Evolutionary conservation across 2,888 invertebrate genomes (phyloP).

Genomic region (Watsonalla cultraria): DNA sequence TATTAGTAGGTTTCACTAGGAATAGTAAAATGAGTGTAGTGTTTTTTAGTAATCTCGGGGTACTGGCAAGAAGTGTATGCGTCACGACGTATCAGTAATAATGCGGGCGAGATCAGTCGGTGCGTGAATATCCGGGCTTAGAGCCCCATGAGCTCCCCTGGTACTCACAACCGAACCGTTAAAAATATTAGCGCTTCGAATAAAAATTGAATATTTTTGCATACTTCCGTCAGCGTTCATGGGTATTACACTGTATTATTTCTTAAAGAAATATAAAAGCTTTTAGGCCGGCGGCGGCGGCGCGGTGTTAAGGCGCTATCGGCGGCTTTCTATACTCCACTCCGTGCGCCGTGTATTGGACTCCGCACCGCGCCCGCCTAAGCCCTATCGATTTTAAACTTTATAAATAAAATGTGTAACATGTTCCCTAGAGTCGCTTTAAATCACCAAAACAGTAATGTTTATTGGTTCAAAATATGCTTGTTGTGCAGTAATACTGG

Average conservation of each 20-base stretch:
- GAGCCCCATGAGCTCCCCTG: conserved; percentile 46
- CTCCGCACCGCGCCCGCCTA: conserved; percentile 33
- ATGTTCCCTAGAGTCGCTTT: background rate
- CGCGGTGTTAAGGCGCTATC: conserved; percentile 61
- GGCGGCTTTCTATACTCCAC: conserved; percentile 44
- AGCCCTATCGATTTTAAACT: conserved; percentile 63
- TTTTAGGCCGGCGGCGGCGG: conserved; percentile 63
- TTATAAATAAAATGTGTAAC: conserved; percentile 11
- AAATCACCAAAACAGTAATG: no score
- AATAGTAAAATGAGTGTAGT: no score
- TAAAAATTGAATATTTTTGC: conserved; percentile 75
- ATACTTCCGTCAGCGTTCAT: conserved; percentile 48
- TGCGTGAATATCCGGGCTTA: conserved; percentile 66
- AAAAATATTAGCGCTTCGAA: conserved; percentile 60
- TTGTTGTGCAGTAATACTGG: no score
- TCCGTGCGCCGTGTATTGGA: conserved; percentile 29
- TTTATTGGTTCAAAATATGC: no score
- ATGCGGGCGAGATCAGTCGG: conserved; percentile 41
- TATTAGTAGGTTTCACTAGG: no score
- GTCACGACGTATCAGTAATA: conserved; percentile 53
- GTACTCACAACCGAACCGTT: conserved; percentile 38
- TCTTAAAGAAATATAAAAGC: conserved; percentile 72
- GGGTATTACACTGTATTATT: conserved; percentile 71
- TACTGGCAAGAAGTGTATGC: conserved; percentile 21
- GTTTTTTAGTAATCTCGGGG: background rate